phyloP scores from a whole-genome alignment of 2,113 vertebrate species.

The Ivindomyrus marchei region DNA sequence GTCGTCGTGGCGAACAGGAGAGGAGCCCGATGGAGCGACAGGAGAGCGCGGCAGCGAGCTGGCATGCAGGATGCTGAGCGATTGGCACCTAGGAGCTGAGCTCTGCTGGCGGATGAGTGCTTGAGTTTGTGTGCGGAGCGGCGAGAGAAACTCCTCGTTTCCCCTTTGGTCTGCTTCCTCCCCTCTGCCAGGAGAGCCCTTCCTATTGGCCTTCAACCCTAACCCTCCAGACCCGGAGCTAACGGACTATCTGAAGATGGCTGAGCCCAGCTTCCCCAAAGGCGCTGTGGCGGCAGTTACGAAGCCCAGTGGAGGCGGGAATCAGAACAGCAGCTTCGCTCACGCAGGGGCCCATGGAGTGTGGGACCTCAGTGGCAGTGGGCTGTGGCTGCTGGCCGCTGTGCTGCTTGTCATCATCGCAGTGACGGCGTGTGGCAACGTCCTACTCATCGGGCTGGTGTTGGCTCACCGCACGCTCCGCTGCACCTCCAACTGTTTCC shows the following conservation, averaged over 20 bases:
- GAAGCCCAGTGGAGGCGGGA: constrained; percentile 1
- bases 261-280: constrained; percentile 37
- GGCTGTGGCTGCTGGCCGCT: constrained; percentile 67
- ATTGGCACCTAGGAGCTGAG: neutral
- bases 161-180: neutral
- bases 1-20: constrained; percentile 48
- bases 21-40: constrained; percentile 36
- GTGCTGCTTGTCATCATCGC: constrained; percentile 81
- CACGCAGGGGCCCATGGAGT: constrained; percentile 16
- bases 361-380: constrained; percentile 66
- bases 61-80: constrained; percentile 8
- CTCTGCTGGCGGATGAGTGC: neutral
- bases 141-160: neutral
- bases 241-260: constrained; percentile 36
- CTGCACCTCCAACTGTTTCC: constrained; percentile 92
- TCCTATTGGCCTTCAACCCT: neutral
- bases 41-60: constrained; percentile 17
- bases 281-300: constrained; percentile 32
- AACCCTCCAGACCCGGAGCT: neutral
- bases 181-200: neutral
- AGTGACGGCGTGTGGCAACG: constrained; percentile 75
- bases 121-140: neutral
- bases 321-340: constrained; percentile 42
- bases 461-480: constrained; percentile 81
- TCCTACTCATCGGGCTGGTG: constrained; percentile 80